Evolutionary conservation across 92 coral and sea anemone genomes (phyloP).

Genomic region (Phymanthus crucifer): DNA sequence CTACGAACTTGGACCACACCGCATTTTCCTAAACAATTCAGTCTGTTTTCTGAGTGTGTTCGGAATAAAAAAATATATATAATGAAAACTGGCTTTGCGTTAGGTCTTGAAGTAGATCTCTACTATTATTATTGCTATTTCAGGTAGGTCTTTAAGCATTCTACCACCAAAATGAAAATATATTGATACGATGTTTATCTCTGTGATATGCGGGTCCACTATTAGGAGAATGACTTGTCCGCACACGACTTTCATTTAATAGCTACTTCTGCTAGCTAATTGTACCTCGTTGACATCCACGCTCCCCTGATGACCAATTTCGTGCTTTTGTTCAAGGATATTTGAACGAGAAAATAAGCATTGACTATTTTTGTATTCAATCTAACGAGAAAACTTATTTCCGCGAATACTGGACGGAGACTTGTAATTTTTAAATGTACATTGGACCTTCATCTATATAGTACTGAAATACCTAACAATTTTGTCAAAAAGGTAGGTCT

Average conservation of each 20-base stretch:
- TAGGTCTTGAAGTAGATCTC: not conserved
- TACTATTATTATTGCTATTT: not conserved
- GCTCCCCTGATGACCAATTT: not conserved
- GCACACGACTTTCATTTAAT: not conserved
- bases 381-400: not conserved
- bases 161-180: too few species aligned
- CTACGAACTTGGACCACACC: not conserved
- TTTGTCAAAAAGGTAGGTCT: not conserved
- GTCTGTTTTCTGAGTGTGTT: not conserved
- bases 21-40: not conserved
- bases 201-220: too few species aligned
- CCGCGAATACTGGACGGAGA: not conserved
- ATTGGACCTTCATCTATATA: not conserved
- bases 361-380: not conserved
- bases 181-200: too few species aligned
- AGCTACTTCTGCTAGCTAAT: not conserved
- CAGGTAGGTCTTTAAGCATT: too few species aligned
- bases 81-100: not conserved
- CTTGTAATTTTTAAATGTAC: not conserved
- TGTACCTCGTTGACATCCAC: not conserved
- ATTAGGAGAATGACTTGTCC: too few species aligned
- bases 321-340: slow-evolving; percentile 1
- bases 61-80: not conserved
- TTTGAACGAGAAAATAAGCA: not conserved
- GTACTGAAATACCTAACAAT: not conserved